phyloP scores from a whole-genome alignment of 2,113 vertebrate genomes.

The Sakesphorus luctuosus region DNA sequence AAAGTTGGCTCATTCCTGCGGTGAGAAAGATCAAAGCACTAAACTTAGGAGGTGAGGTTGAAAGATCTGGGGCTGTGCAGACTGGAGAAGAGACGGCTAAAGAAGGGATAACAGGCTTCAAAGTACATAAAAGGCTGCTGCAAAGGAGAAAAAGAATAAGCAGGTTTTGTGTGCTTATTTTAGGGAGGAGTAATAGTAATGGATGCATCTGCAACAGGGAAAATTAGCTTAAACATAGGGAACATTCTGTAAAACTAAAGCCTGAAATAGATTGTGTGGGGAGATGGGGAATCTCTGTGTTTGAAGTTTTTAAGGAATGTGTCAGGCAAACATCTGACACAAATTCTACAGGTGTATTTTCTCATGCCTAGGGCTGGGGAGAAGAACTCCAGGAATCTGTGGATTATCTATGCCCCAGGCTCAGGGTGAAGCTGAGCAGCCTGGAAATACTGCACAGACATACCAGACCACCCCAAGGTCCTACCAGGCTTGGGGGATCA shows the following conservation, averaged over 20 bases:
- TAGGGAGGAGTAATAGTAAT: background rate
- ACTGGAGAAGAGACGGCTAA: background rate
- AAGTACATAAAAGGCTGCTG: background rate
- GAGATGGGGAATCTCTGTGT: background rate
- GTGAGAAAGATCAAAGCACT: slow-evolving; percentile 18
- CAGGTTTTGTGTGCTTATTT: background rate
- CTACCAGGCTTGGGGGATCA: background rate
- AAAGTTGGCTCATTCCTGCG: background rate
- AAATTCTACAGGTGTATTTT: background rate
- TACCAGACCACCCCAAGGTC: background rate
- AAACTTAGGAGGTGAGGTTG: background rate
- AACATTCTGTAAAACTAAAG: background rate
- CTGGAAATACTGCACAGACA: background rate
- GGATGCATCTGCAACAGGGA: background rate
- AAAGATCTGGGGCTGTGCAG: slow-evolving; percentile 26
- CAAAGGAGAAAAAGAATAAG: background rate
- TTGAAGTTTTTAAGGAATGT: background rate
- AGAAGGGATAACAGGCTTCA: background rate
- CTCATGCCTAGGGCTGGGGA: background rate
- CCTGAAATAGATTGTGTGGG: background rate
- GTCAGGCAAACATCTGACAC: background rate
- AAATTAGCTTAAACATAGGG: background rate
- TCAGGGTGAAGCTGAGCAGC: background rate
- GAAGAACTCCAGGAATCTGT: background rate
- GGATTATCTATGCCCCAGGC: background rate